Evolutionary conservation across 2,888 invertebrate genomes (phyloP).

Genomic region (Campopleginae sp.): DNA sequence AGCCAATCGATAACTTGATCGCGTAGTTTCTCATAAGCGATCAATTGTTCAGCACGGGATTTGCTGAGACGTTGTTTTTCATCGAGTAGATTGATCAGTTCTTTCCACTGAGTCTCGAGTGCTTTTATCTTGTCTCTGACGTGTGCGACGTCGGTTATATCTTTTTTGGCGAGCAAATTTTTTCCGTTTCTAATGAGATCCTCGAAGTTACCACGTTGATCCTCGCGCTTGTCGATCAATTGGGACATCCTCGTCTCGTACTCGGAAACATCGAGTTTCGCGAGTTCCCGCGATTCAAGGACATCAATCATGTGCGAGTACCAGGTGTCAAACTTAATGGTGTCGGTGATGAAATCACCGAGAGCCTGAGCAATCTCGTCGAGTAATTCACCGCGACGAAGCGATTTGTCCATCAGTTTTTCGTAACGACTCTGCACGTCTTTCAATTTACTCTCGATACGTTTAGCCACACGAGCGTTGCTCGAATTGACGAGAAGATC

Average conservation of each 20-base stretch:
- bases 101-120: conserved; percentile 95
- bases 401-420: conserved; percentile 92
- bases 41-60: conserved; percentile 93
- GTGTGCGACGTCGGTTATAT: conserved; percentile 93
- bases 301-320: conserved; percentile 89
- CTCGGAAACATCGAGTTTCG: conserved; percentile 88
- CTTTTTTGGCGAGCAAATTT: conserved; percentile 92
- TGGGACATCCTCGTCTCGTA: conserved; percentile 86
- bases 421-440: conserved; percentile 95
- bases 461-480: conserved; percentile 94
- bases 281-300: conserved; percentile 90
- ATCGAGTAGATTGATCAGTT: conserved; percentile 91
- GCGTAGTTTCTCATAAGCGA: conserved; percentile 93
- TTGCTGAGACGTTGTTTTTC: conserved; percentile 94
- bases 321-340: conserved; percentile 89
- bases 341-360: conserved; percentile 77
- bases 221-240: conserved; percentile 86
- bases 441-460: conserved; percentile 94
- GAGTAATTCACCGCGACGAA: conserved; percentile 92
- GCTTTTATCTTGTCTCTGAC: conserved; percentile 94
- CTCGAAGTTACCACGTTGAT: conserved; percentile 87
- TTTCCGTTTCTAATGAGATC: conserved; percentile 93
- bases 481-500: conserved; percentile 92
- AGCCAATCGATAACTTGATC: conserved; percentile 95
- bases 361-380: conserved; percentile 90